Percentiles rank a stretch among this genome's conserved stretches.
These are phyloP conservation scores for Apodemia zela DNA, from an alignment of 2,888 invertebrate genomes.

Conservation along the genomic window DNA sequence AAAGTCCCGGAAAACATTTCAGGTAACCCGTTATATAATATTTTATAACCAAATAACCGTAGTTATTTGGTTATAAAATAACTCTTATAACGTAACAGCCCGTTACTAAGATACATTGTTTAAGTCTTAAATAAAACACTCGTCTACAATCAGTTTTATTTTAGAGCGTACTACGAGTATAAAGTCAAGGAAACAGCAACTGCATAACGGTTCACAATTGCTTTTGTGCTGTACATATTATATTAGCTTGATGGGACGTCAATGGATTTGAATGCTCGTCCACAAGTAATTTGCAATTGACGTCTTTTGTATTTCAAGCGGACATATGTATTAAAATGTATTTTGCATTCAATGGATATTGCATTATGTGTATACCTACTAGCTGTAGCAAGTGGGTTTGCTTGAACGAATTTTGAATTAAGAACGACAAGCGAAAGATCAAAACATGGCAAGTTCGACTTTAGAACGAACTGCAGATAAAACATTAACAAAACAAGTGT, in stretches of 20 bases:
- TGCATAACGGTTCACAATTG: not conserved
- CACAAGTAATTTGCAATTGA: not conserved
- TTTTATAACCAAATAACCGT: no score
- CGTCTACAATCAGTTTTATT: not conserved
- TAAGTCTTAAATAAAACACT: not conserved
- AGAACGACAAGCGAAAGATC: no score
- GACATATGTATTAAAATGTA: not conserved
- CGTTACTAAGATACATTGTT: not conserved
- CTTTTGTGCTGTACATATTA: slow-evolving; percentile 9
- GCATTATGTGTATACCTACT: no score
- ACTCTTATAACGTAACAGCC: no score
- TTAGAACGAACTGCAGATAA: no score
- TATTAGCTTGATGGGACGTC: slow-evolving; percentile 18
- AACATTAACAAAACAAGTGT: no score
- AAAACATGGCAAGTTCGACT: no score
- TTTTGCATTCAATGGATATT: slow-evolving; percentile 9
- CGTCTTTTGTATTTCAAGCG: not conserved
- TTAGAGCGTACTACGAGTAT: not conserved
- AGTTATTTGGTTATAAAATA: no score
- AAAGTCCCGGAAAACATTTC: no score
- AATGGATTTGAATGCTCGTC: slow-evolving; percentile 29
- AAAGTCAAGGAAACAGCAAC: slow-evolving; percentile 14
- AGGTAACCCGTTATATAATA: no score
- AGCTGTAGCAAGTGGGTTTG: no score
- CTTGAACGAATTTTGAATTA: no score